Evolutionary conservation across 2,888 invertebrate genomes (phyloP).

Genomic region (Sphecodes monilicornis): DNA sequence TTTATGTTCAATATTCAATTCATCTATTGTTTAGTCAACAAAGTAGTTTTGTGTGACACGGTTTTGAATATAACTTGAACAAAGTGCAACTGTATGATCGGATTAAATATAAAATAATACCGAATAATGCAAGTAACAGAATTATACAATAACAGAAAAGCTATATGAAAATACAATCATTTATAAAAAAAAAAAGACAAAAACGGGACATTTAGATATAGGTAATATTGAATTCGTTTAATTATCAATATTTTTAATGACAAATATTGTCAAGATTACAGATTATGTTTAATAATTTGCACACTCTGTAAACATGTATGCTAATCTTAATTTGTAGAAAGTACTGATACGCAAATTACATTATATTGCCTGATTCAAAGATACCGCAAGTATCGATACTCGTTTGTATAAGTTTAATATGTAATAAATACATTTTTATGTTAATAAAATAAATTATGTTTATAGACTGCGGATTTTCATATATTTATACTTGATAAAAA

Average conservation of each 20-base stretch:
- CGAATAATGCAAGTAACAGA: too few relatives aligned
- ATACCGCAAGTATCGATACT: not conserved
- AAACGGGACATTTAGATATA: not conserved
- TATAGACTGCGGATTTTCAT: not conserved
- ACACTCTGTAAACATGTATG: not conserved
- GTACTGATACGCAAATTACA: not conserved
- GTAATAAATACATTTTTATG: not conserved
- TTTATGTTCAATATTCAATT: not conserved
- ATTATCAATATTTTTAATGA: not conserved
- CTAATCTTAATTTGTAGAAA: not conserved
- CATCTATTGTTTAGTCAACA: not conserved
- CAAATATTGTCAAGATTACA: not conserved
- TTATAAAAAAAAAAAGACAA: not conserved
- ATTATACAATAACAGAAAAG: not conserved
- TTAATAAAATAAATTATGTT: not conserved
- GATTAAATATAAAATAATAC: too few relatives aligned
- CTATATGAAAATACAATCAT: not conserved
- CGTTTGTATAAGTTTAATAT: not conserved
- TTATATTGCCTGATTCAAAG: not conserved
- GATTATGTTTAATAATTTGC: slow-evolving; percentile 7
- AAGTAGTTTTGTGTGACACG: not conserved
- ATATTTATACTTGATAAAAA: not conserved
- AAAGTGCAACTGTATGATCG: too few relatives aligned
- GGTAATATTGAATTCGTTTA: not conserved
- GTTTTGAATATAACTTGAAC: not conserved